Evolutionary conservation across 2,888 invertebrate genomes (phyloP).

Genomic region (Morpho achilles): DNA sequence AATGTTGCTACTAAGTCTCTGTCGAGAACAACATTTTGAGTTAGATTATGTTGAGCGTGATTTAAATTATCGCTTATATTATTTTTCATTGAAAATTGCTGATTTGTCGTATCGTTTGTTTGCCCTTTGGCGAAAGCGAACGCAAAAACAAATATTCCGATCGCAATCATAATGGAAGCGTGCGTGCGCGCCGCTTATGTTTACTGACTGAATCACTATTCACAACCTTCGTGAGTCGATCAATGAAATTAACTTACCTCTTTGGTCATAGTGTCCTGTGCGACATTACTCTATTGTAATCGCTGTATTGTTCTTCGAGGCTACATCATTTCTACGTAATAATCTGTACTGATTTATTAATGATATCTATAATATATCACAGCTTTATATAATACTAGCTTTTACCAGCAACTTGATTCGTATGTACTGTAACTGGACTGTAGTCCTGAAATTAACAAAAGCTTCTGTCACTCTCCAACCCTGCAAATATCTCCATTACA

Average conservation of each 20-base stretch:
- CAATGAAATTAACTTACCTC: conserved; percentile 29
- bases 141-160: conserved; percentile 48
- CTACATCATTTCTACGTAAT: conserved; percentile 4
- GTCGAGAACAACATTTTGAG: conserved; percentile 45
- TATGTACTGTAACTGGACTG: too few species aligned
- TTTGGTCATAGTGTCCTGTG: conserved; percentile 29
- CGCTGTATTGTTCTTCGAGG: conserved; percentile 32
- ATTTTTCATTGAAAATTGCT: conserved; percentile 43
- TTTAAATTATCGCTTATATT: conserved; percentile 49
- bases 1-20: conserved; percentile 50
- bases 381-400: too few species aligned
- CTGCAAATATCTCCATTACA: too few species aligned
- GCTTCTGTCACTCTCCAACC: too few species aligned
- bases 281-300: conserved; percentile 48
- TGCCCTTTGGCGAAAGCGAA: conserved; percentile 45
- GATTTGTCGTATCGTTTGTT: conserved; percentile 44
- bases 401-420: too few species aligned
- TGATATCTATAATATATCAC: too few species aligned
- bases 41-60: conserved; percentile 45
- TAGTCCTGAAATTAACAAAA: too few species aligned
- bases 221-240: conserved; percentile 31
- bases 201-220: conserved; percentile 43
- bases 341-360: not conserved
- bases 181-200: conserved; percentile 61
- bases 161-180: conserved; percentile 50